Evolutionary conservation across 2,888 invertebrate species (phyloP), one percentile per base, ranked within the genome.

Genomic region (Dasysyrphus tricinctus): DNA sequence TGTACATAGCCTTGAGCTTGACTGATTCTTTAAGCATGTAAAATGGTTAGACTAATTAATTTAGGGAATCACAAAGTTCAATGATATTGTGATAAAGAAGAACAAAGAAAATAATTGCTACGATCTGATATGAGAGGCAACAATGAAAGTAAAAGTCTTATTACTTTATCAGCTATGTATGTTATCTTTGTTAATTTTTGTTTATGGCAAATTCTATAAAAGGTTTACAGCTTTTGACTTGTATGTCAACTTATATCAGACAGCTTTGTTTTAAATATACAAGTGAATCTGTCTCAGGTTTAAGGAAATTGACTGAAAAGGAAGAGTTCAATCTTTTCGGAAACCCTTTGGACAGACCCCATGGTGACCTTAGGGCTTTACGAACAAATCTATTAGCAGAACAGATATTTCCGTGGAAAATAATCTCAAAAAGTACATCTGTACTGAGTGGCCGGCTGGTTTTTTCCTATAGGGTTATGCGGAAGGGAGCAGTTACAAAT

Each of bases 1-100:
- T 19, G n/a, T n/a, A n/a, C n/a, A 34, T 9, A 49, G 37, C 67
- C 67, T 67, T 67, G 65, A 65, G 12, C 34, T 65, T 65, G 67
- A 67, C 67, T 49, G 67, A 67, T 63, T 63, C 6, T 16, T 24
- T 7, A 32, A 7, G 16, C 54, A 54, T 29, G 4, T n/a, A n/a
- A n/a, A n/a, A n/a, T n/a, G n/a, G n/a, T n/a, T n/a, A 37, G 11
- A 3, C 61, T 19, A 34, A 67, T 67, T 37, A 49, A 34, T 67
- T 49, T 49, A 34, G 49, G 49, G 37, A 49, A 49, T 16, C 9
- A 54, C n/a, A 39, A 69, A 39, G 54, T 69, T 39, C 67, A 51
- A 24, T n/a, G 34, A 6, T 49, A 39, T 49, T 34, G 9, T 39
- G 69, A 69, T 69, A 54, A 54, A 49, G n/a, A 39, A 42, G 14